phyloP scores from a whole-genome alignment of 1,140 invertebrate species.

The Zaprionus ghesquierei region DNA sequence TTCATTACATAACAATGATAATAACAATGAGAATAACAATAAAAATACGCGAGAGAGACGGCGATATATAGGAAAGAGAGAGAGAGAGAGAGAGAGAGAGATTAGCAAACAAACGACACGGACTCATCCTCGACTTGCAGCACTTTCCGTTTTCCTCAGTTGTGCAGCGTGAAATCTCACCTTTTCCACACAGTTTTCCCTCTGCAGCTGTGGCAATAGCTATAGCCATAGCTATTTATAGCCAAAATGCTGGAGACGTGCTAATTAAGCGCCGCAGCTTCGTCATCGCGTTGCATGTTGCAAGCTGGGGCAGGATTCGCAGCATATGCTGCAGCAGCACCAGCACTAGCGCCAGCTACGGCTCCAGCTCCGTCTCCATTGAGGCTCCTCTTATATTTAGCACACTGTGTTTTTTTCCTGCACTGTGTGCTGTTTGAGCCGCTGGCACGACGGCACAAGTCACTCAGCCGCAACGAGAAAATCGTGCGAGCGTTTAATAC shows the following conservation, averaged over 20 bases:
- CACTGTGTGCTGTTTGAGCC: constrained; percentile 25
- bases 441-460: constrained; percentile 75
- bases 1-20: background rate
- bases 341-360: background rate
- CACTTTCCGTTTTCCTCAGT: background rate
- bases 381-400: constrained; percentile 56
- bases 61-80: background rate
- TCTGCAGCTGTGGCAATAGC: background rate
- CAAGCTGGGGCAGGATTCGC: constrained; percentile 49
- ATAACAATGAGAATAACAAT: background rate
- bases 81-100: background rate
- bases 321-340: constrained; percentile 7
- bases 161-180: background rate
- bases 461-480: constrained; percentile 79
- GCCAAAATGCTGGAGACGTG: constrained; percentile 30
- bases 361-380: background rate
- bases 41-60: too few species aligned
- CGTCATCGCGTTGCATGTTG: background rate
- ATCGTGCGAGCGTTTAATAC: constrained; percentile 77
- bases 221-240: constrained; percentile 27
- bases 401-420: constrained; percentile 61
- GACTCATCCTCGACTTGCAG: background rate
- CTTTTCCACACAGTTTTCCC: constrained; percentile 1
- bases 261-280: constrained; percentile 56
- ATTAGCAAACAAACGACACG: background rate